Evolutionary conservation across 2,113 vertebrate species (phyloP).

Genomic region (Phylloscopus whistleri): DNA sequence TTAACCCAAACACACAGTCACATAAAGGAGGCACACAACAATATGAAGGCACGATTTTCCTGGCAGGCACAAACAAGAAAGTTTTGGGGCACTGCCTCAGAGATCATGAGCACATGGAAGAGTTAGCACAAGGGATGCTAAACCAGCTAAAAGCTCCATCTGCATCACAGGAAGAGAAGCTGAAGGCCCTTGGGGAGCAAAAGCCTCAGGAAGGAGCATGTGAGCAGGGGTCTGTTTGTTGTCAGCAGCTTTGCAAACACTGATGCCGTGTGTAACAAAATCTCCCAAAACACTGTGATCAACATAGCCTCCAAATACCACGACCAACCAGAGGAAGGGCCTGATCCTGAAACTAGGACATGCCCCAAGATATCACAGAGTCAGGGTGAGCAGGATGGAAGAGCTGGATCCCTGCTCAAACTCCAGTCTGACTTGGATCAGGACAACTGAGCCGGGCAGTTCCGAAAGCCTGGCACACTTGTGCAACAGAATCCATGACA

Average conservation of each 20-base stretch:
- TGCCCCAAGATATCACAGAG: not conserved
- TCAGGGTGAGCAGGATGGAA: not conserved
- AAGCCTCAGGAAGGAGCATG: not conserved
- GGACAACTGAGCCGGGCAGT: not conserved
- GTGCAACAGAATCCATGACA: not conserved
- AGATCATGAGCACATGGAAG: not conserved
- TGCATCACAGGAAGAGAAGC: not conserved
- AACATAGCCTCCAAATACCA: not conserved
- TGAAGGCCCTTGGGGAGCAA: not conserved
- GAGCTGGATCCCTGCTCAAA: not conserved
- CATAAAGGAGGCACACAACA: not conserved
- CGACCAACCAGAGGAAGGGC: not conserved
- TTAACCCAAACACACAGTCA: not conserved
- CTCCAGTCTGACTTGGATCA: not conserved
- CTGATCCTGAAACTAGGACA: not conserved
- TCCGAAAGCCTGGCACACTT: not conserved
- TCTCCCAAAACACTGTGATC: not conserved
- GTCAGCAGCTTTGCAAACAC: not conserved
- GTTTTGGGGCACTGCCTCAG: not conserved
- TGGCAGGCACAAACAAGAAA: not conserved
- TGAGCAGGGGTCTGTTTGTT: not conserved
- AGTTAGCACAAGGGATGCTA: not conserved
- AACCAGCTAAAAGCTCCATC: not conserved
- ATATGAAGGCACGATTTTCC: accelerated
- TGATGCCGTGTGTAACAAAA: accelerated